Percentiles rank a stretch among this genome's conserved stretches.
Evolutionary conservation across 2,113 vertebrate genomes (phyloP).

Genomic region (Heterotilapia buettikoferi): DNA sequence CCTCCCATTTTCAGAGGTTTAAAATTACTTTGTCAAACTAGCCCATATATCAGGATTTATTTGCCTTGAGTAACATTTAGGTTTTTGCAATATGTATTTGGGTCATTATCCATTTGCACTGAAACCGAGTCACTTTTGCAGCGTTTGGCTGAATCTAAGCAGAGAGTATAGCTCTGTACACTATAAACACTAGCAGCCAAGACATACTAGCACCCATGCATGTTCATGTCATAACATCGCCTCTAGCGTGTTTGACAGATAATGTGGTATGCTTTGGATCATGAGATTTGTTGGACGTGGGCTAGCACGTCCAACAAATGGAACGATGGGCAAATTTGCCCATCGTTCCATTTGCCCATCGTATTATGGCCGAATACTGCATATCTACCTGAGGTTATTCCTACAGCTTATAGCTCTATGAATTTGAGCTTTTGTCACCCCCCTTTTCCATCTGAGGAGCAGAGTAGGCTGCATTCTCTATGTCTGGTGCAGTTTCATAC

Average conservation of each 20-base stretch:
- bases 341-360: not conserved
- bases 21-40: not conserved
- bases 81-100: not conserved
- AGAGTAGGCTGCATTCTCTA: not conserved
- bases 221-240: not conserved
- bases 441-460: not conserved
- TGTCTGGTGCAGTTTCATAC: not conserved
- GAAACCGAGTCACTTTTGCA: not conserved
- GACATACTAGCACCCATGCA: not conserved
- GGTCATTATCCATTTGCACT: not conserved
- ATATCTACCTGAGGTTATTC: not conserved
- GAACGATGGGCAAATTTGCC: no score
- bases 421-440: not conserved
- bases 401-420: not conserved
- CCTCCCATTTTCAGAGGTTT: not conserved
- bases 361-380: not conserved
- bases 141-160: not conserved
- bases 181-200: not conserved
- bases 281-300: not conserved
- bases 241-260: not conserved
- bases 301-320: not conserved
- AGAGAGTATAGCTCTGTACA: not conserved
- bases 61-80: not conserved
- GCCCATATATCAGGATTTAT: not conserved
- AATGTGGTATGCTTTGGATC: not conserved